Conservation (phyloP, 1,140 invertebrate genomes). For the Battus philenor region DNA sequence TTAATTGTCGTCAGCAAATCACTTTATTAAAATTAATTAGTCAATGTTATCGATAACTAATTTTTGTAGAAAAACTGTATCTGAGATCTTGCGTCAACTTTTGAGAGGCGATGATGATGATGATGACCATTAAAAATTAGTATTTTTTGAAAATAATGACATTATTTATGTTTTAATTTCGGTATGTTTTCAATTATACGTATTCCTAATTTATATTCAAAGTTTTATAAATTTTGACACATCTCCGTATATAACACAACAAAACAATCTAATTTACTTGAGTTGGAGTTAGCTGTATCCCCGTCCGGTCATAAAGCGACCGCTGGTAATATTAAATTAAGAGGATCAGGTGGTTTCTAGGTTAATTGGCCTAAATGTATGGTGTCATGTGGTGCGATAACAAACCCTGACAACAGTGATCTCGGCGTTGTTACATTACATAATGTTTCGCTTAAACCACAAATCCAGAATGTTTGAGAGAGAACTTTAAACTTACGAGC, state of each 20-base stretch:
- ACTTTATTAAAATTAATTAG: too few relatives aligned
- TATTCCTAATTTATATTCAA: neutral
- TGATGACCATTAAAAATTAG: too few relatives aligned
- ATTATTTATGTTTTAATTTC: too few relatives aligned
- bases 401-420: constrained; percentile 16
- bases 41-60: too few relatives aligned
- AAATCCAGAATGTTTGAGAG: neutral
- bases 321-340: constrained; percentile 53
- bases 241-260: constrained; percentile 4
- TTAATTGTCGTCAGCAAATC: too few relatives aligned
- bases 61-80: too few relatives aligned
- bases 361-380: constrained; percentile 40
- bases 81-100: too few relatives aligned
- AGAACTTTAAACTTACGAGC: too few relatives aligned
- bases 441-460: constrained; percentile 12
- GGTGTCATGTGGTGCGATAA: constrained; percentile 18
- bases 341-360: constrained; percentile 37
- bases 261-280: constrained; percentile 14
- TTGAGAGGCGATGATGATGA: too few relatives aligned
- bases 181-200: neutral
- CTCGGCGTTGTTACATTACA: constrained; percentile 7
- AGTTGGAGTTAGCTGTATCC: constrained; percentile 7
- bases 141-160: too few relatives aligned
- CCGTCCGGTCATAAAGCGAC: constrained; percentile 37
- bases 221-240: constrained; percentile 1